phyloP scores from a whole-genome alignment of 2,113 vertebrate genomes.

The Lipophrys pholis region DNA sequence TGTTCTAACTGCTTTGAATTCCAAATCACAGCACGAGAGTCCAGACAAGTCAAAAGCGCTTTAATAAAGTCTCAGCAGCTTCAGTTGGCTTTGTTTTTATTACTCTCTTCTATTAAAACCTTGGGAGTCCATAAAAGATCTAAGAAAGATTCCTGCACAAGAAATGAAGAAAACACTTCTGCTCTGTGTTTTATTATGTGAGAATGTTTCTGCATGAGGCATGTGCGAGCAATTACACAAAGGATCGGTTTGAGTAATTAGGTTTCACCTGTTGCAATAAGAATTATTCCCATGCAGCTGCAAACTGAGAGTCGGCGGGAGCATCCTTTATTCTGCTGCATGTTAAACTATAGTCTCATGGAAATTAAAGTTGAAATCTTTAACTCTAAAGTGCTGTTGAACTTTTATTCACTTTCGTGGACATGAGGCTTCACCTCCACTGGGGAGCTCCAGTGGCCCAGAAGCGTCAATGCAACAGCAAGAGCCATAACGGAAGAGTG shows the following conservation, averaged over 20 bases:
- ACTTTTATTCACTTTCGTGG: no score
- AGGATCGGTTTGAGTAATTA: background rate
- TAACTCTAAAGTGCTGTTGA: no score
- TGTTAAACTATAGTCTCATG: background rate
- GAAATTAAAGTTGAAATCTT: background rate
- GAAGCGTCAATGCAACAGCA: no score
- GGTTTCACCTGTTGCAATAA: conserved; percentile 12
- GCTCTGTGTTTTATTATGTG: background rate
- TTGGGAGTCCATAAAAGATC: background rate
- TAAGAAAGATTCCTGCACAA: conserved; percentile 3
- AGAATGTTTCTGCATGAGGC: background rate
- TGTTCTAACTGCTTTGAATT: conserved; percentile 29
- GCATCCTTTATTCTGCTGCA: background rate
- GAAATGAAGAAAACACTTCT: background rate
- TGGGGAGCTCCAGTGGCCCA: no score
- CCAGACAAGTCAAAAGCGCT: conserved; percentile 9
- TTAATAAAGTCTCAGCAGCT: conserved; percentile 19
- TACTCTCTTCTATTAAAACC: conserved; percentile 28
- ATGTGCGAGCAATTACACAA: background rate
- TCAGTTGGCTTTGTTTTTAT: conserved; percentile 22
- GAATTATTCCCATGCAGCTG: conserved; percentile 3
- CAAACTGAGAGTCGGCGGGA: background rate
- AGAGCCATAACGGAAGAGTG: no score
- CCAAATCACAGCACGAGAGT: conserved; percentile 31
- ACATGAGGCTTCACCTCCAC: no score